Evolutionary conservation across 2,797 vertebrate genomes (phyloP), one percentile per base, ranked within the genome.

Genomic region (Pangasius larnaudii): DNA sequence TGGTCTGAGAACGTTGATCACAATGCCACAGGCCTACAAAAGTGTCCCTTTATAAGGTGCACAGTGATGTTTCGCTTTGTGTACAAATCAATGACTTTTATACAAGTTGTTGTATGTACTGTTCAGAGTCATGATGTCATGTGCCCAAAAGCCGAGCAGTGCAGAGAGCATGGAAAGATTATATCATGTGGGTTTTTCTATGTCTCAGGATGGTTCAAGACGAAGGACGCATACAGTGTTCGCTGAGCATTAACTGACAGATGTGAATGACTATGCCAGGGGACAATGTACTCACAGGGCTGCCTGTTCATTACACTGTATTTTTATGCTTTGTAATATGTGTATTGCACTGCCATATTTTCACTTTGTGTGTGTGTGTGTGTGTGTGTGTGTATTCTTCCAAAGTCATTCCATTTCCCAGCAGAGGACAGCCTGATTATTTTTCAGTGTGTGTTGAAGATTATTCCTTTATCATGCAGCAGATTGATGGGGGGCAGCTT

Each of bases 401-500:
- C 49, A 94, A 94, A 93, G 94, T 95, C 93, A 93, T 94, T 91
- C 91, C 91, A 84, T 90, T 91, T 90, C 84, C 84, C 58, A 46
- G 91, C 91, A 90, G 91, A 94, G 92, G 94, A 93, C 94, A 88
- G 85, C 67, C 86, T 94, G 94, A 95, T 96, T 94, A 93, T 94
- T 94, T 94, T 92, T 93, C 91, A 91, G 92, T 91, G 93, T 90
- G 89, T 94, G 93, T 92, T 87, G 91, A 90, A 93, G 93, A 94
- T 94, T 93, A 93, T 92, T 95, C 91, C 92, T 93, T 95, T 95
- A 96, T 95, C 94, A 13, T 92, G 91, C 89, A 74, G 85, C 18
- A 91, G 51, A 90, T 90, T 91, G 92, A 93, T 91, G 91, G 90
- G 89, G 89, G 91, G 84, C 63, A 84, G 85, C 86, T 79, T 83